Evolutionary conservation across 2,113 vertebrate species (phyloP).

Genomic region (Ranitomeya imitator): DNA sequence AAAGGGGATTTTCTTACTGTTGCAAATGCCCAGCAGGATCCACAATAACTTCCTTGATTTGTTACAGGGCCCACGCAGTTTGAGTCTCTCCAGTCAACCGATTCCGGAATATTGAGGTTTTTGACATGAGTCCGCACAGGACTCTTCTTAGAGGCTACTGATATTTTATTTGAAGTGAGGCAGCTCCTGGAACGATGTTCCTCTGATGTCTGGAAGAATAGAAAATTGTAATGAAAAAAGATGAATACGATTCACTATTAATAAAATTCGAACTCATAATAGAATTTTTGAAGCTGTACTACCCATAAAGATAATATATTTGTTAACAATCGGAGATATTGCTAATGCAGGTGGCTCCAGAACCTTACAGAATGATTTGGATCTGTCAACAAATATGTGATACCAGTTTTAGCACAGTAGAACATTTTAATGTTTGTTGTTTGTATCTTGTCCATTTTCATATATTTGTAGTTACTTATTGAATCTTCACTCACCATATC

Average conservation of each 20-base stretch:
- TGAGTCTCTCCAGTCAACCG: conserved; percentile 41
- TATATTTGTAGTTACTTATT: no score
- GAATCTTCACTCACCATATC: conserved; percentile 26
- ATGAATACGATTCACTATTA: neutral
- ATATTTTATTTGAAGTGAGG: neutral
- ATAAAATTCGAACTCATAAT: neutral
- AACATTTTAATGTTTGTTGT: no score
- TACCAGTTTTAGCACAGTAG: no score
- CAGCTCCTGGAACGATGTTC: conserved; percentile 26
- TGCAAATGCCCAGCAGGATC: conserved; percentile 52
- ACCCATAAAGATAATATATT: neutral
- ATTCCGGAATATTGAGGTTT: conserved; percentile 13
- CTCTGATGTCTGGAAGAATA: conserved; percentile 6
- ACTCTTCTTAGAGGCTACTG: neutral
- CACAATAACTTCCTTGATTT: conserved; percentile 35
- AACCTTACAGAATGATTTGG: neutral
- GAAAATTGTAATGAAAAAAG: neutral
- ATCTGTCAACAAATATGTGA: no score
- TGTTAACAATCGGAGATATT: neutral
- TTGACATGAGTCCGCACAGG: neutral
- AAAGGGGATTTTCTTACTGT: conserved; percentile 16
- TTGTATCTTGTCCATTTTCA: no score
- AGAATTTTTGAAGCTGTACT: neutral
- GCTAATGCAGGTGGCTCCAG: no score
- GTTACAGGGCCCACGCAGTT: neutral